Base-by-base conservation (phyloP, 2,888 invertebrate genomes). In the Taenaris catops region DNA sequence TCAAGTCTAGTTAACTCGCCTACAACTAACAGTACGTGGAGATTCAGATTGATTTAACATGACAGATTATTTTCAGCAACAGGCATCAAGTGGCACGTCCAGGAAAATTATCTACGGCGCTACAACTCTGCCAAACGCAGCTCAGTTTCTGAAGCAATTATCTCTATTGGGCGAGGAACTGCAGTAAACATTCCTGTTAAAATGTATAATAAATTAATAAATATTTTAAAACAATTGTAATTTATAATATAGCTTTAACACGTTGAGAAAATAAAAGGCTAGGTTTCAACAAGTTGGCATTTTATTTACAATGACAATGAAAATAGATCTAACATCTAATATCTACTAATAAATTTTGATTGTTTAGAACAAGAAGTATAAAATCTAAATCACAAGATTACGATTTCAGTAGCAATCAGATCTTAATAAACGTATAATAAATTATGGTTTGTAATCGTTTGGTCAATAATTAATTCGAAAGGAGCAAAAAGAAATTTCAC, bases 41-140 rank as follows among this genome's bases (percentile, higher is more conserved):
- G 6, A 6, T 6, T 17, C 6, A 1, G 16, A 17, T 2, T 6
- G 4, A 17, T 17, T 17, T 17, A 17, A 6, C 6, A 17, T 17
- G 6, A 6, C n/a, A n/a, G n/a, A n/a, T n/a, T n/a, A n/a, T 60
- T 89, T 88, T 27, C 72, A 93, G 91, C 94, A 93, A 88, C 86
- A 80, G 69, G 80, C 78, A 3, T 88, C 91, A 4, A 88, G 91
- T 44, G 93, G 93, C 24, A 89, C 89, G 37, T 76, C 89, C 5
- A 94, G 94, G 69, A 91, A 94, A 64, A 94, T 99, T 42, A 94
- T 96, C 34, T 99, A 99, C 69, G 99, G 99, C 19, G 94, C 97
- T 41, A 96, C 98, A 12, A 96, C 98, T 23, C 88, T 99, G 43
- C 94, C 94, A 48, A 99, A 96, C 84, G 97, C 98, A 3, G 91